Evolutionary conservation across 2,113 vertebrate species (phyloP), one percentile per base, ranked within the genome.

Genomic region (Cyanoramphus novaezelandiae): DNA sequence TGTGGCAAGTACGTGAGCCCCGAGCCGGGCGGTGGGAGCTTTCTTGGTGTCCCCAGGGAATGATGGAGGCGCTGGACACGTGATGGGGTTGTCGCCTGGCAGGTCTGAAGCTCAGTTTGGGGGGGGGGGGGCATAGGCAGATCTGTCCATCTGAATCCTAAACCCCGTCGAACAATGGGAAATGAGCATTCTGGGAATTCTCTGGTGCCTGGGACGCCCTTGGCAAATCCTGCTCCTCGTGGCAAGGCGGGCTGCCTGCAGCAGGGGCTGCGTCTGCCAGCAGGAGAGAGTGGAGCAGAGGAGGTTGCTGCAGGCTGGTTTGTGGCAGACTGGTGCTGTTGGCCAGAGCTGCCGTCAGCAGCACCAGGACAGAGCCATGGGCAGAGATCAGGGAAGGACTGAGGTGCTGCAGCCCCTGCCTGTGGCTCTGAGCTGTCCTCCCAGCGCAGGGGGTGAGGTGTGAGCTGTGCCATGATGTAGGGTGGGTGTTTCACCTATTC

Each of bases 1-100:
- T 99, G 99, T n/a, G 99, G 99, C 97, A 99, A 98, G 99, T 99
- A 98, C 5, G 92, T 91, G 78, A 80, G 72, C 28, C 17, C 70
- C 2, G 14, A 28, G 72, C 33, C 4, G 0, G 2, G 43, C 20
- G 37, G 35, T 6, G 63, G 37, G 71, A 39, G 3, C 27, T 39
- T 47, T 8, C 16, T 7, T 20, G 33, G 17, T 17, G 20, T 39
- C 64, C 72, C 59, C 0, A 0, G 39, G n/a, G 68, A 37, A 4
- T 0, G 2, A 4, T 7, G 33, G 72, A 28, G 60, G 37, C 15
- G 14, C 65, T 39, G 53, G 27, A 9, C 12, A 1, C 12, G 11
- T 25, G 1, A 0, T 7, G 57, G 75, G 37, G 8, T 17, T 49
- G 46, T 9, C 55, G 17, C 57, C 67, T 76, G 41, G n/a, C 39